Base-by-base conservation (phyloP, 2,888 invertebrate species). In the Pharmacophagus antenor region DNA sequence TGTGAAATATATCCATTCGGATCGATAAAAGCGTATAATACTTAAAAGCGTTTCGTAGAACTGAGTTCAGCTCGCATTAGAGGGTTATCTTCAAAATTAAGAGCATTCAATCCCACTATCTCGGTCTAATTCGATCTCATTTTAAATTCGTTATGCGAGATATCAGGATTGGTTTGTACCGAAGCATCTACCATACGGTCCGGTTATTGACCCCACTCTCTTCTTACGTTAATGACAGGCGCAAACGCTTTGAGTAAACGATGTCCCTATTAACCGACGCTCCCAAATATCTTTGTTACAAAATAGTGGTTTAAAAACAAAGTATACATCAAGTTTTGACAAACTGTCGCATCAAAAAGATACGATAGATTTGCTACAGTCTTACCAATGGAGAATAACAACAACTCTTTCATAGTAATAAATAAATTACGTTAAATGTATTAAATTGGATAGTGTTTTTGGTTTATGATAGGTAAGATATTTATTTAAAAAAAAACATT, bases 11-110 rank as follows among this genome's bases (percentile, higher is more conserved):
- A 46, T 50, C 37, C 46, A 49, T 31, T 54, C 20, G 10, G n/a
- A 25, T 67, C 65, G 71, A 71, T 73, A 68, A 69, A 70, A 71
- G 69, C 65, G 67, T 64, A 70, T 66, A 66, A 71, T 68, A 69
- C 70, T 69, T 64, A 74, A 77, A 77, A 68, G 77, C 76, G 76
- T 73, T 76, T 70, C 69, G 64, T 76, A 73, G 74, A 73, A 73
- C 73, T 69, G 67, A 76, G 84, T 79, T 84, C 81, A 74, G 69
- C 65, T 68, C 71, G 77, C 85, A 82, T 88, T 85, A 84, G 80
- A 69, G 79, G 85, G 88, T 87, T 89, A 89, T 86, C 86, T 74
- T 67, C 56, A 65, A 77, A 83, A 87, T 84, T 84, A 85, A 86
- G 81, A 84, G 83, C 84, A 71, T 71, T 72, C 77, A 73, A 74